Evolutionary conservation across 2,113 vertebrate genomes (phyloP), one percentile per base, ranked within the genome.

Genomic region (Petrocephalus zakoni): DNA sequence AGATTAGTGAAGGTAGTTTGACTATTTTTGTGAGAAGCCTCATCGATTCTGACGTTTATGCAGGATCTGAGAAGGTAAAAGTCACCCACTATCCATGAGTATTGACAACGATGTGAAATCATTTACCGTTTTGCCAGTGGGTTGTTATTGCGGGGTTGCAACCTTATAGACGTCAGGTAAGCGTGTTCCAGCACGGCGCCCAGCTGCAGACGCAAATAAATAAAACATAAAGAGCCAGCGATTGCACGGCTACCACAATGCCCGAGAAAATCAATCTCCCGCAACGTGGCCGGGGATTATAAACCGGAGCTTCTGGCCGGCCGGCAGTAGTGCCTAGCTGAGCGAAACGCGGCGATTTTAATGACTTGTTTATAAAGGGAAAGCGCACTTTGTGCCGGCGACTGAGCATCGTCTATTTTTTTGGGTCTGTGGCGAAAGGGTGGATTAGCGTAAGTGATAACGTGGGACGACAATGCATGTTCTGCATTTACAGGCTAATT

Each of bases 141-240:
- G 82, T 42, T 85, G 83, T 68, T 51, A 64, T 85, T 55, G 56
- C 58, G 53, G 87, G 82, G 42, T 85, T 89, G 78, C 42, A 85
- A 85, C 55, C 56, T 85, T 64, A 51, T 85, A 85, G 82, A 85
- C 75, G 58, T 10, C 34, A 4, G 64, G 29, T 58, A 58, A 53
- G 51, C 7, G 78, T 58, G 75, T 58, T 29, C n/a, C 51, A 42
- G 2, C 46, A 75, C n/a, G 51, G 51, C 58, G 72, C 25, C 13
- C 47, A 15, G 46, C 75, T 37, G 72, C 55, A 88, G 75, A 25
- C 46, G 5, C 17, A 88, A 88, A 88, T 88, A 82, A 85, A 89
- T 89, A 89, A 89, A 89, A 87, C 86, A 68, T 85, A 22, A 10
- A 4, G 19, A 85, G 82, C 55, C 22, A 34, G 55, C 34, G 42